Base-by-base conservation (phyloP, 2,797 vertebrate species). In the Rhinoraja longicauda region DNA sequence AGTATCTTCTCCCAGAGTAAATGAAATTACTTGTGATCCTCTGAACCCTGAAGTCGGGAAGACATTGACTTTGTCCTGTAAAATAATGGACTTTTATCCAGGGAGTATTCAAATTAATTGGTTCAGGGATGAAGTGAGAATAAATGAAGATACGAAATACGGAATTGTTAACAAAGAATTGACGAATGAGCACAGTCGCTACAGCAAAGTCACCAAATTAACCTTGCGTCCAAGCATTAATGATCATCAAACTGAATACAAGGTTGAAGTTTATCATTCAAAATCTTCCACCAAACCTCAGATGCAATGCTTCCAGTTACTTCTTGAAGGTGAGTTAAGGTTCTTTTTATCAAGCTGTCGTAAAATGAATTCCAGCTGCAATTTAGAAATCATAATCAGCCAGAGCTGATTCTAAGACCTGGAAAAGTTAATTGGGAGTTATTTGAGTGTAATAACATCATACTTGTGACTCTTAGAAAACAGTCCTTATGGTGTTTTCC, bases 301-400 rank as follows among this genome's bases (percentile, higher is more conserved):
- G 15, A 92, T 72, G 1, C 70, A 92, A 53, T 29, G 21, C 45
- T 92, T 53, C 12, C 70, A 75, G 10, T 13, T 92, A 53, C 17
- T 29, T 45, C 39, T 92, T 92, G 92, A 92, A 92, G 90, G 90
- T 92, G 45, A 75, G 67, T 75, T 92, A 17, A 91, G 72, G 21
- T 86, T 86, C 29, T 86, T 26, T 62, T 53, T 45, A 39, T 36
- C 1, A 24, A 81, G 21, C 15, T 32, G 12, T 70, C 67, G 67
- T 70, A 70, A 15, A 13, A 2, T 13, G 19, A 70, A 70, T 53
- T 53, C 45, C 45, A 82, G 72, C 26, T 75, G 72, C 6, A 39
- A 36, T 78, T 78, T 29, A 21, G 24, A 81, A 57, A 64, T 19
- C 4, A 19, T 86, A 1, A 81, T 53, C 45, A 57, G 24, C 39